A percentile compares a stretch with the other conserved stretches of the same genome.
phyloP scores from a whole-genome alignment of 2,797 vertebrate genomes.

The Dipus sagitta region DNA sequence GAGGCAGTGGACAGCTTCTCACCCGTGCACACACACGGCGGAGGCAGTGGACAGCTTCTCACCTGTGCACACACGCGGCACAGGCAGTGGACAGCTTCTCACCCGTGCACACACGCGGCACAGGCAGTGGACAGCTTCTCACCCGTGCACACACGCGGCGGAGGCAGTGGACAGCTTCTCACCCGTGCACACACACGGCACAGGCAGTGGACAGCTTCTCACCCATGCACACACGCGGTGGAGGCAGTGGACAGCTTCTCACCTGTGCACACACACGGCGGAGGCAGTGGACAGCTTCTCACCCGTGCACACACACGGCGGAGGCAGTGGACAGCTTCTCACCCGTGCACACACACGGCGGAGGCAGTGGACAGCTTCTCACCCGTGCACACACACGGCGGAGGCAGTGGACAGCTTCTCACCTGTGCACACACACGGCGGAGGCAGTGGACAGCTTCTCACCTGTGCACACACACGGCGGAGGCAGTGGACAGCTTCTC shows the following conservation, averaged over 20 bases:
- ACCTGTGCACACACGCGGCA: not conserved
- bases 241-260: rapidly evolving
- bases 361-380: rapidly evolving
- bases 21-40: not conserved
- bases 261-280: not conserved
- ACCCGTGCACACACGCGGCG: not conserved
- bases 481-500: rapidly evolving
- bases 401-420: rapidly evolving
- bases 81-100: rapidly evolving
- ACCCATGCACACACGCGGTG: not conserved
- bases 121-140: rapidly evolving
- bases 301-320: too few relatives aligned
- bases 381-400: not conserved
- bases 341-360: too few relatives aligned
- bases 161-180: rapidly evolving
- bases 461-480: not conserved
- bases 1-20: not conserved
- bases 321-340: rapidly evolving
- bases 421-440: not conserved
- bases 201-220: not conserved
- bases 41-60: rapidly evolving
- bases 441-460: rapidly evolving
- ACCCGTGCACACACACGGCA: too few relatives aligned
- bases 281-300: rapidly evolving
- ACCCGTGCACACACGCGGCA: not conserved